phyloP scores from a whole-genome alignment of 2,113 vertebrate species.

The Oenanthe melanoleuca region DNA sequence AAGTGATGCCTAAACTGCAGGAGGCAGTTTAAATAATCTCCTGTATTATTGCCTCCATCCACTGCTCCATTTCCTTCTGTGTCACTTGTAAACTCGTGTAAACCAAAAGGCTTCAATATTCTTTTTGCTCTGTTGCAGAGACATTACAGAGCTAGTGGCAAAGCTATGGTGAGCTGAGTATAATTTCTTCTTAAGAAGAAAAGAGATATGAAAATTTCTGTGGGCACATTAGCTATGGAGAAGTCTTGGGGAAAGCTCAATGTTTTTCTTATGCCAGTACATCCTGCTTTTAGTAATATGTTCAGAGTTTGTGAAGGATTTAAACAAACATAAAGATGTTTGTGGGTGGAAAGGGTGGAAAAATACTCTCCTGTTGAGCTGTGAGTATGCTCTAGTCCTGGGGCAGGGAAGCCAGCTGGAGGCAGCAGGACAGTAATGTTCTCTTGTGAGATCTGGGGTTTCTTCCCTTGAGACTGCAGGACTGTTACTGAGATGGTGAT shows the following conservation, averaged over 20 bases:
- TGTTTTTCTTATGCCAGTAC: background rate
- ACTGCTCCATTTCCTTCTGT: background rate
- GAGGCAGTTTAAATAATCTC: background rate
- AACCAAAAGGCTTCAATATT: background rate
- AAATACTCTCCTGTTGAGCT: background rate
- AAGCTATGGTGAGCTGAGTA: background rate
- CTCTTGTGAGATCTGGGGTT: background rate
- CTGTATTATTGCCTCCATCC: background rate
- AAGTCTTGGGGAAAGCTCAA: background rate
- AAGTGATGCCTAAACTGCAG: background rate
- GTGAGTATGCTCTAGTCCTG: background rate
- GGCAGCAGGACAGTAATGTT: background rate
- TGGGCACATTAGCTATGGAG: background rate
- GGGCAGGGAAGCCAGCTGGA: background rate
- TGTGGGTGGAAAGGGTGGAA: background rate
- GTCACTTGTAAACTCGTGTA: background rate
- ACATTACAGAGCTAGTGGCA: background rate
- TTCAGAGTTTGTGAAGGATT: background rate
- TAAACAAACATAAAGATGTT: background rate
- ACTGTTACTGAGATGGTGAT: background rate
- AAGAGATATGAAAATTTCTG: slow-evolving; percentile 30
- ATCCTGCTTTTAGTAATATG: background rate
- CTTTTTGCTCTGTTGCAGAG: background rate
- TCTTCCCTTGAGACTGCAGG: background rate
- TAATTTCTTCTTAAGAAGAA: slow-evolving; percentile 11